phyloP scores from a whole-genome alignment of 64 coral and sea anemone genomes.

The Actinia tenebrosa region DNA sequence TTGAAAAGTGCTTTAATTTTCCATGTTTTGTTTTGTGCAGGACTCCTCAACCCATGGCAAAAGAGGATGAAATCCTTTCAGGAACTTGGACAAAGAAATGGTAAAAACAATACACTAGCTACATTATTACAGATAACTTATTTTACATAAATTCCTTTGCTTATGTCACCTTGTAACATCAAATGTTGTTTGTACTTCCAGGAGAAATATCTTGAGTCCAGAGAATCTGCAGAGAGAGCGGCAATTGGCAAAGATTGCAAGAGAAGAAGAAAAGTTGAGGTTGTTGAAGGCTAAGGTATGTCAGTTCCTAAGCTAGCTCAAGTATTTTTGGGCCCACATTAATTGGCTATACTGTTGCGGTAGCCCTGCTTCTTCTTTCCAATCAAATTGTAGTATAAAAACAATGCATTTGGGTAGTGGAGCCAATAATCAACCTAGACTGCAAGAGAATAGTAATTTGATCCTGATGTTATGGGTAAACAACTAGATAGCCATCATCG shows the following conservation, averaged over 20 bases:
- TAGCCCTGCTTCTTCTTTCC: too few species aligned
- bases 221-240: constrained; percentile 30
- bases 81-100: constrained; percentile 19
- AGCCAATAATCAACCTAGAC: too few species aligned
- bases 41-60: background rate
- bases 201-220: constrained; percentile 32
- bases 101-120: background rate
- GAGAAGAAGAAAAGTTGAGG: constrained; percentile 40
- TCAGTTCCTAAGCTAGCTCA: too few species aligned
- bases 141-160: background rate
- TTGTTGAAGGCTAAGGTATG: constrained; percentile 44
- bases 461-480: too few species aligned
- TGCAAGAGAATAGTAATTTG: too few species aligned
- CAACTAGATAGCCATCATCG: too few species aligned
- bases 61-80: constrained; percentile 18
- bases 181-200: background rate
- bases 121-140: too few species aligned
- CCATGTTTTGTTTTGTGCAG: background rate
- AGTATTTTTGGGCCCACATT: too few species aligned
- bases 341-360: too few species aligned
- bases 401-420: too few species aligned
- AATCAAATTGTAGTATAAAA: too few species aligned
- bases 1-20: too few species aligned
- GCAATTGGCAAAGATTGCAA: constrained; percentile 33
- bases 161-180: background rate